Conservation (phyloP, 30 jellyfish, hydroid and myxozoan species). For the Phacellophora camtschatica region DNA sequence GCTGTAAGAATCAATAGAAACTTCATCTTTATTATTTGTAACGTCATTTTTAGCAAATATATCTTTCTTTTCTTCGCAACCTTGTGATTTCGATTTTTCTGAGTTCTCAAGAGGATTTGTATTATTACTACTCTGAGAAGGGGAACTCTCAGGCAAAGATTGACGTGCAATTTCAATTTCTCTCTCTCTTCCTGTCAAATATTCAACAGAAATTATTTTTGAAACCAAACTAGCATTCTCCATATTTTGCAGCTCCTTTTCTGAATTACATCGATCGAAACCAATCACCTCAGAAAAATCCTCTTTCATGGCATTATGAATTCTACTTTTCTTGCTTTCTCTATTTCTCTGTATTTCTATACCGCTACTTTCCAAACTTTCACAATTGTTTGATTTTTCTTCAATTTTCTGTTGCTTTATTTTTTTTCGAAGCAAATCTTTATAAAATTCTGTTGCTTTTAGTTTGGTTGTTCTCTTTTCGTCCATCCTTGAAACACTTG, state of each 20-base stretch:
- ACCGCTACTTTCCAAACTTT: background rate
- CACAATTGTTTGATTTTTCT: background rate
- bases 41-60: too few relatives aligned
- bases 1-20: too few relatives aligned
- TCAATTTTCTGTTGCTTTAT: background rate
- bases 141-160: slow-evolving; percentile 40
- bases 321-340: background rate
- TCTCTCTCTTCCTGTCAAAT: background rate
- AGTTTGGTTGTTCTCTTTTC: slow-evolving; percentile 58
- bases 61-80: background rate
- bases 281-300: background rate
- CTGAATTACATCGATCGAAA: background rate
- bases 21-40: background rate
- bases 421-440: slow-evolving; percentile 26
- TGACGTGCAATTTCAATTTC: background rate
- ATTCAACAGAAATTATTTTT: background rate
- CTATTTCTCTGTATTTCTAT: background rate
- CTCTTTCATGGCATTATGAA: background rate
- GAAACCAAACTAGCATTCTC: background rate
- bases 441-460: slow-evolving; percentile 68
- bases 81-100: background rate
- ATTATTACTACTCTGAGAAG: slow-evolving; percentile 3
- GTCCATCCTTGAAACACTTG: slow-evolving; percentile 97
- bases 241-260: background rate
- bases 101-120: background rate